These are phyloP conservation scores for Tarsius wallacei DNA, from an alignment of 2,797 vertebrate genomes.

Conservation along the genomic window DNA sequence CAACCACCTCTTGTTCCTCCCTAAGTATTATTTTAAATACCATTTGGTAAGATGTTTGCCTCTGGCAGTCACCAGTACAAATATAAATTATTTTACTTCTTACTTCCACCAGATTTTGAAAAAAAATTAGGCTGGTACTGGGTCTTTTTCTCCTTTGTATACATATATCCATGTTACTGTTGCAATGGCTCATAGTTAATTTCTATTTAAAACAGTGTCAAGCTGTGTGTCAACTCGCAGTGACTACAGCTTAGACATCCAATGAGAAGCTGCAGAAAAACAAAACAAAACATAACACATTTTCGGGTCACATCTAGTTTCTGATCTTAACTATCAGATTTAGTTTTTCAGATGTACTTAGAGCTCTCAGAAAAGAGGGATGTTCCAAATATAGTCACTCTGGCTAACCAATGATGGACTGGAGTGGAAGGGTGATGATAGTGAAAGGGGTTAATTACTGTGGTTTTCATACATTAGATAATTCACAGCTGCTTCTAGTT, in stretches of 20 bases:
- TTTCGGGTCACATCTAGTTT: not conserved
- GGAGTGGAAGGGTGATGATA: not conserved
- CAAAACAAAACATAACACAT: not conserved
- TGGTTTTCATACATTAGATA: constrained; percentile 27
- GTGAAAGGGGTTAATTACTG: not conserved
- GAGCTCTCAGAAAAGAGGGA: not conserved
- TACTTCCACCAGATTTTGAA: constrained; percentile 18
- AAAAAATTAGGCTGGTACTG: not conserved
- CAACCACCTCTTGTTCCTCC: not conserved
- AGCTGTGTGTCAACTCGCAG: not conserved
- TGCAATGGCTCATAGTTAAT: not conserved
- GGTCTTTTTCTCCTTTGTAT: not conserved
- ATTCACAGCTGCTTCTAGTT: constrained; percentile 19
- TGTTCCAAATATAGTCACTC: constrained; percentile 33
- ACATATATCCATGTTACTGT: not conserved
- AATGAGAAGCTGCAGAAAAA: not conserved
- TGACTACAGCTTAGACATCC: not conserved
- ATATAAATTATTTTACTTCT: constrained; percentile 11
- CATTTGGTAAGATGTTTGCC: not conserved
- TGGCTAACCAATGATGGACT: not conserved
- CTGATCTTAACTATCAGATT: constrained; percentile 28
- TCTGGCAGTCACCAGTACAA: not conserved
- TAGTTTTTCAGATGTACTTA: constrained; percentile 16
- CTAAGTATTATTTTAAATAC: not conserved
- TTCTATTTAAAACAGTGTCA: not conserved